A percentile compares a stretch with the other conserved stretches of the same genome.
Evolutionary conservation across 1,140 invertebrate genomes (phyloP).

Genomic region (Heliconius hewitsoni): DNA sequence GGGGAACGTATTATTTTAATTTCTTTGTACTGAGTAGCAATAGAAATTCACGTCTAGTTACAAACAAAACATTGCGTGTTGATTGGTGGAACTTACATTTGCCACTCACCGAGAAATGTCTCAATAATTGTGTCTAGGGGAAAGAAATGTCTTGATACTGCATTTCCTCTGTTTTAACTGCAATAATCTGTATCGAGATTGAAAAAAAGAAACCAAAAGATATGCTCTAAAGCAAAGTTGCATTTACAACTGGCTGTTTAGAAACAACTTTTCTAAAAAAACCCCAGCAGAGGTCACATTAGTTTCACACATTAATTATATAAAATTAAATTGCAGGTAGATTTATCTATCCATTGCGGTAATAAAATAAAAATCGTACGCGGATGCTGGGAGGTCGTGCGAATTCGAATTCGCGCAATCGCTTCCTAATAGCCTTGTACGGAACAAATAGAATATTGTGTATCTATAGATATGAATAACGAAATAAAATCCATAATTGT

Average conservation of each 20-base stretch:
- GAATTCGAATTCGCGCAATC: conserved; percentile 29
- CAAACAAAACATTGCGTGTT: too few relatives aligned
- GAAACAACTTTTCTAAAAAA: background rate
- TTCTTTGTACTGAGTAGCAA: too few relatives aligned
- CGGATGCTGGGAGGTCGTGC: conserved; percentile 36
- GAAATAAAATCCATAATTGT: too few relatives aligned
- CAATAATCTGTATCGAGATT: too few relatives aligned
- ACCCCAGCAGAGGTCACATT: conserved; percentile 28
- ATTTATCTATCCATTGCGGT: background rate
- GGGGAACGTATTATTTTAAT: too few relatives aligned
- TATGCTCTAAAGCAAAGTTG: background rate
- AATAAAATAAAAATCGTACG: conserved; percentile 27
- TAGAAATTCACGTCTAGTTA: too few relatives aligned
- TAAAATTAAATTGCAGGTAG: conserved; percentile 29
- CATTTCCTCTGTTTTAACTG: too few relatives aligned
- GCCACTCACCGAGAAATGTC: too few relatives aligned
- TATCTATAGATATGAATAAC: background rate
- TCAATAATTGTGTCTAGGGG: too few relatives aligned
- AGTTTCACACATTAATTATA: conserved; percentile 54
- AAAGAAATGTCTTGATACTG: too few relatives aligned
- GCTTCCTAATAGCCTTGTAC: conserved; percentile 3
- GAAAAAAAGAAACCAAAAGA: too few relatives aligned
- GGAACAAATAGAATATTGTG: background rate
- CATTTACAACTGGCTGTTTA: background rate
- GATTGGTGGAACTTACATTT: too few relatives aligned